A percentile compares a stretch with the other conserved stretches of the same genome.
These are phyloP conservation scores for Suillia variegata DNA, from an alignment of 2,888 invertebrate genomes.

Conservation along the genomic window DNA sequence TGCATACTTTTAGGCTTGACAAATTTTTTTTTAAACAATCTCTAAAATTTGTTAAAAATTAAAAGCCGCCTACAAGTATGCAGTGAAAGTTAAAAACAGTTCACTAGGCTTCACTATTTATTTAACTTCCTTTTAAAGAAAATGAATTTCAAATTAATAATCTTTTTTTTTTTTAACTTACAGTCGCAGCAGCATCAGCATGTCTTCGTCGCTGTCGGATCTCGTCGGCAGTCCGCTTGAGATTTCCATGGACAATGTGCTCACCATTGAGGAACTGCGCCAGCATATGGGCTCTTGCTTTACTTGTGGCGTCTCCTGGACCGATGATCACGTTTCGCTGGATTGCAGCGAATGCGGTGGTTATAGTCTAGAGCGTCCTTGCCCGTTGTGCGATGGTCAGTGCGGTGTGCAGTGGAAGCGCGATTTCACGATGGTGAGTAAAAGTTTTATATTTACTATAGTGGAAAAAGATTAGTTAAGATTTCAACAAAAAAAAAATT, in stretches of 20 bases:
- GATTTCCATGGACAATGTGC: slow-evolving; percentile 62
- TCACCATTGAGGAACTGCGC: slow-evolving; percentile 74
- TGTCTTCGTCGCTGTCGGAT: slow-evolving; percentile 60
- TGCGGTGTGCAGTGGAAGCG: slow-evolving; percentile 77
- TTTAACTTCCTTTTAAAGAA: too few relatives aligned
- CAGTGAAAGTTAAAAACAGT: too few relatives aligned
- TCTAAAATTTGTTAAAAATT: too few relatives aligned
- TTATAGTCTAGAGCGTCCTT: slow-evolving; percentile 76
- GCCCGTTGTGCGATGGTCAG: slow-evolving; percentile 75
- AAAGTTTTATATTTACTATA: background rate
- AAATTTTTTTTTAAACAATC: too few relatives aligned
- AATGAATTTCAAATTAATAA: too few relatives aligned
- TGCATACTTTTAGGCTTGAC: too few relatives aligned
- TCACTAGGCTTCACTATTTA: too few relatives aligned
- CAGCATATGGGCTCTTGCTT: slow-evolving; percentile 76
- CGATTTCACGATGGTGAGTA: slow-evolving; percentile 75
- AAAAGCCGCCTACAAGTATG: too few relatives aligned
- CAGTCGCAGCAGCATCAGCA: slow-evolving; percentile 58
- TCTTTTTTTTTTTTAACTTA: slow-evolving; percentile 33
- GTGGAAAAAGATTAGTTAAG: too few relatives aligned
- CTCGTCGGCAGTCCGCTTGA: slow-evolving; percentile 59
- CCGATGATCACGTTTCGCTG: slow-evolving; percentile 75
- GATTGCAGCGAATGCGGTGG: slow-evolving; percentile 83
- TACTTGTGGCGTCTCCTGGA: slow-evolving; percentile 82
- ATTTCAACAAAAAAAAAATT: too few relatives aligned